Percentiles rank a stretch among this genome's conserved stretches.
These are phyloP conservation scores for Phrynocephalus forsythii DNA, from an alignment of 2,797 vertebrate species.

Conservation along the genomic window DNA sequence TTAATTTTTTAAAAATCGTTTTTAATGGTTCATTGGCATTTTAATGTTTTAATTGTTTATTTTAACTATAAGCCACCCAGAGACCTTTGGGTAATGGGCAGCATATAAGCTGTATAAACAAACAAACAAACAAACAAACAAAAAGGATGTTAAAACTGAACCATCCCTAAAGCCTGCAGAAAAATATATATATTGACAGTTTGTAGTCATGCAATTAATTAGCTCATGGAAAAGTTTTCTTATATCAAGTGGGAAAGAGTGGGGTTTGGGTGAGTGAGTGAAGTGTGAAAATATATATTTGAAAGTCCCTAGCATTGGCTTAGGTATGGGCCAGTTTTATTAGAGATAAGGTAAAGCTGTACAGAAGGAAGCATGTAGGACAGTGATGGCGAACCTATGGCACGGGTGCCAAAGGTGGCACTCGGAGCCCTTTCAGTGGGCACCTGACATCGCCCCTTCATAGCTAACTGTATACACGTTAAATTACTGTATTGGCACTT, in stretches of 20 bases:
- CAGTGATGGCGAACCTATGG: no score
- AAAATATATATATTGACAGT: background rate
- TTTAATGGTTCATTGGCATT: no score
- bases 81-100: no score
- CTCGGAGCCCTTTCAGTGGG: no score
- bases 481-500: no score
- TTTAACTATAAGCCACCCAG: no score
- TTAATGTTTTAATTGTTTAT: no score
- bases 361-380: background rate
- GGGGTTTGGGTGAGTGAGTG: background rate
- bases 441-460: no score
- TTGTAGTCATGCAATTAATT: conserved; percentile 27
- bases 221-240: conserved; percentile 19
- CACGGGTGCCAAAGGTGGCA: no score
- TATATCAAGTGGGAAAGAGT: conserved; percentile 15
- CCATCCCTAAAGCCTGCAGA: background rate
- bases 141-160: background rate
- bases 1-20: no score
- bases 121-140: background rate
- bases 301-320: conserved; percentile 15
- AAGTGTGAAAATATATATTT: background rate
- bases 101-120: no score
- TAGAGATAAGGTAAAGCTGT: conserved; percentile 17
- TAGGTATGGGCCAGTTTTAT: conserved; percentile 33
- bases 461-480: no score